phyloP scores from a whole-genome alignment of 2,113 vertebrate genomes.

The Clarias macrocephalus region DNA sequence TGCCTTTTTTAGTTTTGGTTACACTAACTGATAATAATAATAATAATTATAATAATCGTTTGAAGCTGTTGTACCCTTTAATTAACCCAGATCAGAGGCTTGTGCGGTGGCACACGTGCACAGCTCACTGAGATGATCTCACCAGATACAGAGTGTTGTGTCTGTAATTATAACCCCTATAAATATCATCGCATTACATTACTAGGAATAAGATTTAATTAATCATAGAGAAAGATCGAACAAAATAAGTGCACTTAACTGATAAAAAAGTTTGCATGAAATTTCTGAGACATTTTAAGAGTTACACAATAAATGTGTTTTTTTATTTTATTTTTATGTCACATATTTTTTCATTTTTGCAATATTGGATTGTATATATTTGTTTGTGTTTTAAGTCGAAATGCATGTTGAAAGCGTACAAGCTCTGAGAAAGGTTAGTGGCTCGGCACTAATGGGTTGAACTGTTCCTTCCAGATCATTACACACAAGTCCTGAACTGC shows the following conservation, averaged over 20 bases:
- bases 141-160: neutral
- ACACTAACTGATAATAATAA: neutral
- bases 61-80: neutral
- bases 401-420: neutral
- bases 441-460: neutral
- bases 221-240: neutral
- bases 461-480: constrained; percentile 81
- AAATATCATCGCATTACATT: neutral
- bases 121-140: constrained; percentile 49
- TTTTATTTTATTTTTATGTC: neutral
- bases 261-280: neutral
- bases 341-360: neutral
- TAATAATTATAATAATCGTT: neutral
- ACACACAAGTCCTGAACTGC: constrained; percentile 89
- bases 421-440: neutral
- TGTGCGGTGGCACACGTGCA: neutral
- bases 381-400: neutral
- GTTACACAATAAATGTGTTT: neutral
- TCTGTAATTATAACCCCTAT: neutral
- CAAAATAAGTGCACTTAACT: neutral
- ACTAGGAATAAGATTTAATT: neutral
- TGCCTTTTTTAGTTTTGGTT: neutral
- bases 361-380: neutral
- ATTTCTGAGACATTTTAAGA: neutral
- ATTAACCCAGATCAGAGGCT: constrained; percentile 31